A percentile compares a stretch with the other conserved stretches of the same genome.
Evolutionary conservation across 2,888 invertebrate genomes (phyloP).

Genomic region (Rosalia funebris): DNA sequence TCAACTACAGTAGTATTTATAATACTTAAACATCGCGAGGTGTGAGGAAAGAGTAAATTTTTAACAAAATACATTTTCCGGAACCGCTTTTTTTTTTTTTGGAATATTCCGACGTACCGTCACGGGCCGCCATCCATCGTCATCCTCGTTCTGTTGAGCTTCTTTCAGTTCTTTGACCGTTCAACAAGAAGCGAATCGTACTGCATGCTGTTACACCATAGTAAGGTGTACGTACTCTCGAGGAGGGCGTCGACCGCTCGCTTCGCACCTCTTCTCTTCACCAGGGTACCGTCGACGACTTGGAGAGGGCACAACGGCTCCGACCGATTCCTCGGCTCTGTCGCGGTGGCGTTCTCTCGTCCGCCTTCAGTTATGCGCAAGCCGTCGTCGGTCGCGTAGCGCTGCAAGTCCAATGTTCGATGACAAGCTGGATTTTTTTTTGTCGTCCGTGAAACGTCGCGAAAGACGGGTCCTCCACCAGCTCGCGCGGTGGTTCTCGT

Average conservation of each 20-base stretch:
- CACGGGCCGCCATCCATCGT: constrained; percentile 14
- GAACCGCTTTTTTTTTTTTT: neutral
- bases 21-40: too few species aligned
- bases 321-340: constrained; percentile 6
- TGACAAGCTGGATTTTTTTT: constrained; percentile 15
- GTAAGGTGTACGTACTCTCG: constrained; percentile 24
- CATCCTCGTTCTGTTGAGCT: constrained; percentile 29
- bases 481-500: constrained; percentile 11
- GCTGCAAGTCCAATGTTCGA: constrained; percentile 13
- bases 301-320: constrained; percentile 24
- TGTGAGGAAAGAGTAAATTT: too few species aligned
- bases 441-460: constrained; percentile 22
- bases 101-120: neutral
- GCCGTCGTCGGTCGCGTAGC: constrained; percentile 29
- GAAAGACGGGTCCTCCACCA: constrained; percentile 17
- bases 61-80: too few species aligned
- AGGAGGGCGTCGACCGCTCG: constrained; percentile 40
- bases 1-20: too few species aligned
- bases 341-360: constrained; percentile 15
- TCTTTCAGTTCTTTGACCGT: constrained; percentile 42
- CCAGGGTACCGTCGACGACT: constrained; percentile 24
- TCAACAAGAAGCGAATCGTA: constrained; percentile 30
- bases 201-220: constrained; percentile 25
- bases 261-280: constrained; percentile 26
- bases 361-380: constrained; percentile 42